Evolutionary conservation across 2,888 invertebrate species (phyloP), one percentile per base, ranked within the genome.

Genomic region (Latheticus oryzae): DNA sequence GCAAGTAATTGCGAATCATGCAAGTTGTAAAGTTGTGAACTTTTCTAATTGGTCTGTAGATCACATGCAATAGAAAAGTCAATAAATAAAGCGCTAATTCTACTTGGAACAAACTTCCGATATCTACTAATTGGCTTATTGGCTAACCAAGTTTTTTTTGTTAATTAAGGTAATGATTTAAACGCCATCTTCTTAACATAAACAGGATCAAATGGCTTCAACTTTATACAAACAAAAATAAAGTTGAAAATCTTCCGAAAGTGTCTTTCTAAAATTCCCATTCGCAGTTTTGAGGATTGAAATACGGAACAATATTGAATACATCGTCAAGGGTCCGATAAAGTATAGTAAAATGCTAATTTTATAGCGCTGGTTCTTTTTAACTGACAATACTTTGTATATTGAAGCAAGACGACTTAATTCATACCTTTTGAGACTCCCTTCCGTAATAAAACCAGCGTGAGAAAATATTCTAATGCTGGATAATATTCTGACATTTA

Each of bases 21-120:
- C 47, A 47, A 33, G 23, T 47, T 47, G 47, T 33, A 47, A 40
- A 35, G 16, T 35, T 47, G 47, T 47, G 47, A 33, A 47, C 23
- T 47, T 47, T 1, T 23, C 47, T 47, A 47, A 47, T 47, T 47
- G 47, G 33, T 35, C 35, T 12, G 24, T 40, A 33, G 13, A 15
- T 47, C 21, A 32, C 47, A 35, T 47, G 47, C 47, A 47, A 15
- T 47, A 33, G 23, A 11, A 47, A 47, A 24, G 28, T 45, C 45
- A 43, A 43, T 17, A 45, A 15, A 45, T 32, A 47, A 32, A 47
- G 47, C 12, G 45, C 8, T 30, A 30, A 33, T n/a, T 45, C 33
- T 19, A 23, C 19, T n/a, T n/a, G n/a, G n/a, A n/a, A n/a, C n/a
- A n/a, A n/a, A n/a, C n/a, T n/a, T n/a, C n/a, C n/a, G n/a, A n/a